These are phyloP conservation scores for Luehdorfia chinensis DNA, from an alignment of 1,140 invertebrate genomes.

Conservation along the genomic window DNA sequence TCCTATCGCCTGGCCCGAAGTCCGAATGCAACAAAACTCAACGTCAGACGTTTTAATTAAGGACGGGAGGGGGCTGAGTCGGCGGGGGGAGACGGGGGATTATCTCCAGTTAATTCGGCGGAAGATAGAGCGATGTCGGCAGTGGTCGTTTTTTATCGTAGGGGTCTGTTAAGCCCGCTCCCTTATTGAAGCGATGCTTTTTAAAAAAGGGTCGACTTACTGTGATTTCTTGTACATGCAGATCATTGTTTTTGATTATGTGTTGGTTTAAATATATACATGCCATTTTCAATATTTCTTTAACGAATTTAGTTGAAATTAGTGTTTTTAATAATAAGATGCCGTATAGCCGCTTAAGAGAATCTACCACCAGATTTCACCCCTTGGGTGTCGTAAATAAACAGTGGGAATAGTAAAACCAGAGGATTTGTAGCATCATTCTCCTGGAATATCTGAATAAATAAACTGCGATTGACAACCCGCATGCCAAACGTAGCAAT, in stretches of 20 bases:
- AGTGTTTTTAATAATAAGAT: too few relatives aligned
- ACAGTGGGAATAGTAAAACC: too few relatives aligned
- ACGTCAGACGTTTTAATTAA: constrained; percentile 42
- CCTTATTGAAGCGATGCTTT: constrained; percentile 18
- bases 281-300: too few relatives aligned
- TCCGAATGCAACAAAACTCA: constrained; percentile 18
- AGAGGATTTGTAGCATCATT: too few relatives aligned
- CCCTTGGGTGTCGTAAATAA: too few relatives aligned
- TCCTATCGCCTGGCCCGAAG: neutral
- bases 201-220: neutral
- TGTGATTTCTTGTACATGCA: neutral
- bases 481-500: too few relatives aligned
- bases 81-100: constrained; percentile 21
- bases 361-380: too few relatives aligned
- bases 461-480: too few relatives aligned
- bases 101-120: constrained; percentile 37
- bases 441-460: too few relatives aligned
- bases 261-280: too few relatives aligned
- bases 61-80: constrained; percentile 19
- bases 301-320: too few relatives aligned
- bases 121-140: constrained; percentile 19
- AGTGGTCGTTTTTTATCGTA: constrained; percentile 28
- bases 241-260: constrained; percentile 7
- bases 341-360: too few relatives aligned
- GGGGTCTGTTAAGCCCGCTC: constrained; percentile 1